Conservation (phyloP, 2,113 vertebrate genomes). For the Brachypodius melanocephalos region DNA sequence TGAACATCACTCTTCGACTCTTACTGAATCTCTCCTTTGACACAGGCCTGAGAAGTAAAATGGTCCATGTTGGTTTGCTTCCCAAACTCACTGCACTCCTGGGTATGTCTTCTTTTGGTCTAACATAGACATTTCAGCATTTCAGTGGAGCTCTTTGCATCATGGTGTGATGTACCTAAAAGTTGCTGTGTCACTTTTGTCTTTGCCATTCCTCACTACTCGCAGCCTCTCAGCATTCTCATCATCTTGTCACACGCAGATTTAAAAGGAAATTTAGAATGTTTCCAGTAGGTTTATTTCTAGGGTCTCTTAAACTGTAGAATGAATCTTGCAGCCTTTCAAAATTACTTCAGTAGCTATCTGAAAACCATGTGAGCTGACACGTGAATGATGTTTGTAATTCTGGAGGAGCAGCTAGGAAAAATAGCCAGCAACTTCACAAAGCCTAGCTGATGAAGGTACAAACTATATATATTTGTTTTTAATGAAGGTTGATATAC, state of each 20-base stretch:
- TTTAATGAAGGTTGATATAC: not conserved
- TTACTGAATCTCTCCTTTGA: conserved; percentile 92
- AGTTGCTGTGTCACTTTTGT: not conserved
- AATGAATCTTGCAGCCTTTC: not conserved
- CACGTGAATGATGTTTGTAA: not conserved
- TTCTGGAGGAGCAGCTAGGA: not conserved
- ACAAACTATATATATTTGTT: not conserved
- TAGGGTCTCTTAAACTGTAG: not conserved
- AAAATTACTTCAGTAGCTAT: not conserved
- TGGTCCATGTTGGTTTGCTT: conserved; percentile 90
- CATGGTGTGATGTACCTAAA: not conserved
- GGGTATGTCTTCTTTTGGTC: conserved; percentile 72
- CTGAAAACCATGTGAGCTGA: not conserved
- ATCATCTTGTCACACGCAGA: not conserved
- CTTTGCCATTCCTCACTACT: not conserved
- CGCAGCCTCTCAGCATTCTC: not conserved
- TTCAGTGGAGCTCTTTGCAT: not conserved
- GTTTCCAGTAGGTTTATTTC: not conserved
- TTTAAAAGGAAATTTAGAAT: not conserved
- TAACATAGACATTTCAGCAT: not conserved
- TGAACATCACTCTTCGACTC: conserved; percentile 85
- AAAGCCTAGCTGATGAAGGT: not conserved
- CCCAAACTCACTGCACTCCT: conserved; percentile 86
- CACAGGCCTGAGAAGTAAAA: conserved; percentile 86
- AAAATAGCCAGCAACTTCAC: not conserved